These are phyloP conservation scores for Chiroxiphia lanceolata DNA, from an alignment of 2,797 vertebrate genomes.

Conservation along the genomic window DNA sequence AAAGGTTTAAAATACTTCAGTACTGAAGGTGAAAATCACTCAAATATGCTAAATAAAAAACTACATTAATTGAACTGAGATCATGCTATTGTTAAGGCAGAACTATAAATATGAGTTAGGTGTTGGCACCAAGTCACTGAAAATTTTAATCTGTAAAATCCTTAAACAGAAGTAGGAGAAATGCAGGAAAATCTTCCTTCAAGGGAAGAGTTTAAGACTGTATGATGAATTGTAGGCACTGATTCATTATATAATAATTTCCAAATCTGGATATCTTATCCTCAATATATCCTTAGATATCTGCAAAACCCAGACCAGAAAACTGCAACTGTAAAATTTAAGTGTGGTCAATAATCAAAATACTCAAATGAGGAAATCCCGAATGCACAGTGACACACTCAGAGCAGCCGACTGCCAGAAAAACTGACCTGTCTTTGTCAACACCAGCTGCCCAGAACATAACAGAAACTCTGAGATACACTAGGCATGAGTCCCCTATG, in stretches of 20 bases:
- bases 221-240: not conserved
- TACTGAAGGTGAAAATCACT: not conserved
- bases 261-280: not conserved
- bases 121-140: not conserved
- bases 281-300: not conserved
- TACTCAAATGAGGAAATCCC: not conserved
- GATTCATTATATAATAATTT: not conserved
- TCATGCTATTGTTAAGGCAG: not conserved
- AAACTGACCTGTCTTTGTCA: not conserved
- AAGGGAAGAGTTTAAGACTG: not conserved
- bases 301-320: not conserved
- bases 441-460: not conserved
- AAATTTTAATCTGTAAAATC: not conserved
- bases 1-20: not conserved
- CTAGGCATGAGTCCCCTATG: not conserved
- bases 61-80: not conserved
- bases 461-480: not conserved
- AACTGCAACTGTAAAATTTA: not conserved
- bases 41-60: not conserved
- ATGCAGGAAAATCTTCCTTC: not conserved
- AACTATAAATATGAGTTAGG: not conserved
- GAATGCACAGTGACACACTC: not conserved
- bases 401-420: not conserved
- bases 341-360: not conserved
- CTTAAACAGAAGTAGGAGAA: not conserved